Base-by-base conservation (phyloP, 2,113 vertebrate genomes). In the Rhombomys opimus region DNA sequence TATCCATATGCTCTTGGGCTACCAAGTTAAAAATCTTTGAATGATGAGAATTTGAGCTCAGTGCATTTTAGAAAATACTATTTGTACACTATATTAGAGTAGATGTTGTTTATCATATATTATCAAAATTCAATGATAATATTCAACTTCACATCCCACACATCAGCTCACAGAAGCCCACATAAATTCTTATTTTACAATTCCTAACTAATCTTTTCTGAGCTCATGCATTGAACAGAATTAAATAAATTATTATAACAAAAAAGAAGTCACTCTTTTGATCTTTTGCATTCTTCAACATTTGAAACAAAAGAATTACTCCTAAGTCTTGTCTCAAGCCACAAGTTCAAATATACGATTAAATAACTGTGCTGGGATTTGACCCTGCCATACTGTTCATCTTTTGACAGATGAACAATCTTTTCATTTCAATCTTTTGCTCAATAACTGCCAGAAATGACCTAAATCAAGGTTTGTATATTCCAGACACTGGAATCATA, bases 401-500 rank as follows among this genome's bases (percentile, higher is more conserved):
- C 7, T 76, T 20, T 57, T 73, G 87, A 94, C 38, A 65, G 70
- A 93, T 78, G 35, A 38, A 32, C 52, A 67, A 23, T 3, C 18
- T 25, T 46, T 13, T 93, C 70, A 2, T 2, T 0, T 70, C 82
- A 23, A 41, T 90, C 41, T 81, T 72, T 6, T 14, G 50, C 27
- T 82, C 63, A 93, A 76, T 85, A 63, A 27, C 76, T 20, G 1
- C 0, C 0, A 87, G 52, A 61, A n/a, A 10, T 30, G 38, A 88
- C 76, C 3, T 12, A 35, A 5, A 0, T 59, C 46, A 1, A 32
- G 20, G 73, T 18, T 30, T 68, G 73, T 12, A n/a, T 57, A 38
- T 70, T 52, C 7, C 17, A 57, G 32, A 9, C 12, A 2, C 10
- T 52, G 50, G 4, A 90, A 54, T 23, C 0, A 0, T 11, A 14